phyloP scores from a whole-genome alignment of 2,113 vertebrate species.

The Oncorhynchus kisutch region DNA sequence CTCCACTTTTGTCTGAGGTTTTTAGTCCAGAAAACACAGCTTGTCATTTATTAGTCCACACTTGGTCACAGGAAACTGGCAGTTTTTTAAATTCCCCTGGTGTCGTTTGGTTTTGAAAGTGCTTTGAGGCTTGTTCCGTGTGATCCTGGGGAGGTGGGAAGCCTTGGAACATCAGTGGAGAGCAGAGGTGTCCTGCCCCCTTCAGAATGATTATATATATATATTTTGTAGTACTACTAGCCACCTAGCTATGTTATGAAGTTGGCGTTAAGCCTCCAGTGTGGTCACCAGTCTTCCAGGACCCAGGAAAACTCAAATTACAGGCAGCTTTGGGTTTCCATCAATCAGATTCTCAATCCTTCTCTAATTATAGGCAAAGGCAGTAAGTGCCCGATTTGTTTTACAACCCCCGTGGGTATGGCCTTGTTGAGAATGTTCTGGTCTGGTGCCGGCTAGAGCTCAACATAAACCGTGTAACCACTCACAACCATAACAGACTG shows the following conservation, averaged over 20 bases:
- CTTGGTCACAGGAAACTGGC: conserved; percentile 7
- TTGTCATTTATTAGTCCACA: neutral
- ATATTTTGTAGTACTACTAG: too few relatives aligned
- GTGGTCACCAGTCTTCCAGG: conserved; percentile 28
- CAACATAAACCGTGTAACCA: conserved; percentile 1
- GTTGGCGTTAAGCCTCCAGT: conserved; percentile 13
- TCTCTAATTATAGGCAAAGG: conserved; percentile 48
- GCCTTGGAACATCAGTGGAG: neutral
- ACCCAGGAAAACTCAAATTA: conserved; percentile 44
- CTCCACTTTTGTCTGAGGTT: neutral
- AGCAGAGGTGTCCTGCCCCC: neutral
- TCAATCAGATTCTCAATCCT: conserved; percentile 46
- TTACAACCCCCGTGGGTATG: conserved; percentile 33
- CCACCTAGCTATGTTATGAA: too few relatives aligned
- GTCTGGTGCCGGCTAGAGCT: conserved; percentile 5
- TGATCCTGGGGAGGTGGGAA: neutral
- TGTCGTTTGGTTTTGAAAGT: conserved; percentile 8
- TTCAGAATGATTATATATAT: too few relatives aligned
- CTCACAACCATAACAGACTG: neutral
- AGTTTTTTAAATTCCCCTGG: neutral
- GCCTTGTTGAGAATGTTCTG: conserved; percentile 11
- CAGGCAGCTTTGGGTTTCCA: conserved; percentile 44
- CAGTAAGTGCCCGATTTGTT: conserved; percentile 45
- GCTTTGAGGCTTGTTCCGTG: neutral
- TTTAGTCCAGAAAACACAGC: neutral